phyloP scores from a whole-genome alignment of 2,888 invertebrate species.

The Lasioglossum vierecki region DNA sequence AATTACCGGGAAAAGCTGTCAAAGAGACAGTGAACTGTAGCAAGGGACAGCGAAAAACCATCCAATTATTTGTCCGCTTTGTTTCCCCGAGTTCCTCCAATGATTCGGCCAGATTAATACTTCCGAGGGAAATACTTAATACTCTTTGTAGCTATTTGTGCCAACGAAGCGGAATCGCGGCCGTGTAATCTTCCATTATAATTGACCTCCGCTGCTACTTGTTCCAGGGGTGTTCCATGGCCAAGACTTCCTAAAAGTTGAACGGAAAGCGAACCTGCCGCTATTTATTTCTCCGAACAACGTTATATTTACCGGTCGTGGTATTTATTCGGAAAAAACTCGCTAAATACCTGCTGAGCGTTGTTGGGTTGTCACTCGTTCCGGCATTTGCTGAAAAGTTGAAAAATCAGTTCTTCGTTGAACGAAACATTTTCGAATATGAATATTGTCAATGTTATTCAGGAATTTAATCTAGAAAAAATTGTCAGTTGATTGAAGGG shows the following conservation, averaged over 20 bases:
- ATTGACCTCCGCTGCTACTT: constrained; percentile 66
- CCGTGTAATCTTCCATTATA: constrained; percentile 69
- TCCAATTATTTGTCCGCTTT: constrained; percentile 64
- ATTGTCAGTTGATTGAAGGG: neutral
- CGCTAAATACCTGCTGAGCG: neutral
- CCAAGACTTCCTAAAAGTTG: constrained; percentile 10
- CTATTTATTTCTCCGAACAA: constrained; percentile 3
- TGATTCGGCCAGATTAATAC: constrained; percentile 65
- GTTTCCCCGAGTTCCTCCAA: constrained; percentile 64
- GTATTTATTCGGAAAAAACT: constrained; percentile 7
- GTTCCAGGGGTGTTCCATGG: constrained; percentile 32
- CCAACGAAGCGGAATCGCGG: constrained; percentile 64
- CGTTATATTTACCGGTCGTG: neutral
- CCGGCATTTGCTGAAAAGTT: neutral
- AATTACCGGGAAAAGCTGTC: neutral
- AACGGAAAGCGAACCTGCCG: neutral
- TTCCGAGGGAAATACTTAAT: constrained; percentile 62
- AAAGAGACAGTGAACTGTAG: neutral
- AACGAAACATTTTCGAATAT: neutral
- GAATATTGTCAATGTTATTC: neutral
- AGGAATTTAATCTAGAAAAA: neutral
- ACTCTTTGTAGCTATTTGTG: constrained; percentile 67
- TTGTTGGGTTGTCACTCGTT: neutral
- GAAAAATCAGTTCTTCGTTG: neutral
- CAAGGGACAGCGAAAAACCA: constrained; percentile 53